These are phyloP conservation scores for Pseudomyrmex concolor DNA, from an alignment of 1,140 invertebrate genomes.

Conservation along the genomic window DNA sequence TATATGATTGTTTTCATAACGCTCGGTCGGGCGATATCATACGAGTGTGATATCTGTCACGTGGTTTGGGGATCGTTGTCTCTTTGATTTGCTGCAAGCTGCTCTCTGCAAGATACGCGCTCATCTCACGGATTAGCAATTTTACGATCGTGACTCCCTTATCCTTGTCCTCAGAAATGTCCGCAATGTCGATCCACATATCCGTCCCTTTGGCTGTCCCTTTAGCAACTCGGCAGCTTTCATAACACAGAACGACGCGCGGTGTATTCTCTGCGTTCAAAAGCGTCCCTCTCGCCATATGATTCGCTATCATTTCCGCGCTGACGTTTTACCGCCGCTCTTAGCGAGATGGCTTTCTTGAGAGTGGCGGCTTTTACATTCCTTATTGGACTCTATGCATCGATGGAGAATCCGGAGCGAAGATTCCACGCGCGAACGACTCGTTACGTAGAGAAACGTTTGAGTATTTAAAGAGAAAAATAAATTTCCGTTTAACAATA, in stretches of 20 bases:
- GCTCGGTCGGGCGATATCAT: constrained; percentile 10
- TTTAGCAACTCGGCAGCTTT: background rate
- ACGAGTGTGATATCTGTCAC: constrained; percentile 24
- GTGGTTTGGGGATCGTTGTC: background rate
- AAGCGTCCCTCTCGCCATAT: background rate
- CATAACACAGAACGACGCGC: constrained; percentile 11
- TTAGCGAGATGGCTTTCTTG: constrained; percentile 27
- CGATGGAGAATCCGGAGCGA: background rate
- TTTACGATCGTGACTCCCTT: constrained; percentile 16
- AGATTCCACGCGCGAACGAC: constrained; percentile 1
- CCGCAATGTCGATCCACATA: constrained; percentile 3
- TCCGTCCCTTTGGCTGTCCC: background rate
- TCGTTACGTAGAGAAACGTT: background rate
- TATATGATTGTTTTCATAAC: constrained; percentile 26
- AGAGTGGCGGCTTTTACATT: constrained; percentile 31
- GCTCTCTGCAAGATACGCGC: background rate
- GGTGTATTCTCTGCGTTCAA: background rate
- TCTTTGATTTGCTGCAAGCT: constrained; percentile 10
- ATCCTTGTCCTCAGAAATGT: background rate
- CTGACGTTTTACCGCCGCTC: constrained; percentile 13
- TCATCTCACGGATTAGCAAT: constrained; percentile 22
- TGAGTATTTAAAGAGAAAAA: background rate
- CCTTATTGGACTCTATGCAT: background rate
- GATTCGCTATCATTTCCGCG: background rate
- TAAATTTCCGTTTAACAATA: too few species aligned